Evolutionary conservation across 2,888 invertebrate genomes (phyloP).

Genomic region (Choristoneura rosaceana): DNA sequence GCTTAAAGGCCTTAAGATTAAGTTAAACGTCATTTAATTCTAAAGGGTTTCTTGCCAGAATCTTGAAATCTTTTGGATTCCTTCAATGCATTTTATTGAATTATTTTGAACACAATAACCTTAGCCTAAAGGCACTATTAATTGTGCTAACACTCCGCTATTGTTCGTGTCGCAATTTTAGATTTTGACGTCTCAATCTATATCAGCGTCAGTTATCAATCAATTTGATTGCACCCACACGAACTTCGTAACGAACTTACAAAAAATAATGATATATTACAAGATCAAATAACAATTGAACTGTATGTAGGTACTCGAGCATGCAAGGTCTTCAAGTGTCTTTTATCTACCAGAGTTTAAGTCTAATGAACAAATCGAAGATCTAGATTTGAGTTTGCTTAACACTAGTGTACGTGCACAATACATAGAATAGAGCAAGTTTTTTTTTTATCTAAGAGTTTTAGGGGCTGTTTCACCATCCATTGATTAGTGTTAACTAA

Average conservation of each 20-base stretch:
- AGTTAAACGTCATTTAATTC: not conserved
- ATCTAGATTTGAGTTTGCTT: not conserved
- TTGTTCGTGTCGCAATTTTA: constrained; percentile 39
- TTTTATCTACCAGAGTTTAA: not conserved
- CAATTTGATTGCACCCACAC: constrained; percentile 54
- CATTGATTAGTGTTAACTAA: too few relatives aligned
- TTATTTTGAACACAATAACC: not conserved
- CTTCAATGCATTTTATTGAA: not conserved
- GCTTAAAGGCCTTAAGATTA: too few relatives aligned
- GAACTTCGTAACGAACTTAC: constrained; percentile 42
- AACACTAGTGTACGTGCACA: too few relatives aligned
- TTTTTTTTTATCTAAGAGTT: not conserved
- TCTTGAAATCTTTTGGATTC: not conserved
- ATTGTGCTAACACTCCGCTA: constrained; percentile 35
- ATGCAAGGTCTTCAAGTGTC: constrained; percentile 12
- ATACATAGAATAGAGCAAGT: too few relatives aligned
- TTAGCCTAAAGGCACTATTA: constrained; percentile 27
- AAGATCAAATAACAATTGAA: constrained; percentile 47
- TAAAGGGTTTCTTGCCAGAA: not conserved
- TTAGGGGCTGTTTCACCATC: too few relatives aligned
- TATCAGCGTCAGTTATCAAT: constrained; percentile 49
- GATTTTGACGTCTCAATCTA: constrained; percentile 47
- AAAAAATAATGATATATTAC: constrained; percentile 53
- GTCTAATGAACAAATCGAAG: not conserved
- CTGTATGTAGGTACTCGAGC: constrained; percentile 23